Conservation (phyloP, 1,140 invertebrate genomes). For the Bradysia coprophila region DNA sequence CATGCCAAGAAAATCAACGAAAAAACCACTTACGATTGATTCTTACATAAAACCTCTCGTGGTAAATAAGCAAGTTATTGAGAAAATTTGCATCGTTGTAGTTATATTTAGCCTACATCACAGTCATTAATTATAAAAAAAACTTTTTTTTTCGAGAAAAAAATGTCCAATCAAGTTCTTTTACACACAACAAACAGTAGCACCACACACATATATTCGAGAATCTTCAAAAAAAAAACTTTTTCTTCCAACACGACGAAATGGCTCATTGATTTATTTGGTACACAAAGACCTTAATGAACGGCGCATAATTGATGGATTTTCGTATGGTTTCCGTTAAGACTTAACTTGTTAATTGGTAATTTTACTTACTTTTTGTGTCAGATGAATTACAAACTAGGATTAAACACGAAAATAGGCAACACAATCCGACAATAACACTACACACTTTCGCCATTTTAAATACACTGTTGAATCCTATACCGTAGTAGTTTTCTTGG, state of each 20-base stretch:
- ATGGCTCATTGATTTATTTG: background rate
- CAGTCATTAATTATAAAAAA: background rate
- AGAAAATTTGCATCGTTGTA: background rate
- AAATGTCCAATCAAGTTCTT: background rate
- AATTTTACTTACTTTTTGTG: constrained; percentile 1
- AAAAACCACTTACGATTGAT: background rate
- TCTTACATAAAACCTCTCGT: background rate
- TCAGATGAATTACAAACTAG: background rate
- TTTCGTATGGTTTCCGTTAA: no score
- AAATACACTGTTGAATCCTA: background rate
- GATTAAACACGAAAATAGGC: background rate
- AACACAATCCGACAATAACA: background rate
- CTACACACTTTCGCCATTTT: constrained; percentile 1
- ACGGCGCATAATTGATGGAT: no score
- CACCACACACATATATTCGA: background rate
- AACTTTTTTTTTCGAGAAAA: background rate
- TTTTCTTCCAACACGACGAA: background rate
- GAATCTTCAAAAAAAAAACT: background rate
- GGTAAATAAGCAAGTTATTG: background rate
- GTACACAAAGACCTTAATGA: no score
- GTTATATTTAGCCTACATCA: background rate
- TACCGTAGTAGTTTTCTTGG: no score
- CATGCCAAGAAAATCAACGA: background rate
- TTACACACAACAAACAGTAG: background rate
- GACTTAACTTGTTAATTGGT: no score